Conservation (phyloP, 2,888 invertebrate species). For the Scrobipalpa costella region DNA sequence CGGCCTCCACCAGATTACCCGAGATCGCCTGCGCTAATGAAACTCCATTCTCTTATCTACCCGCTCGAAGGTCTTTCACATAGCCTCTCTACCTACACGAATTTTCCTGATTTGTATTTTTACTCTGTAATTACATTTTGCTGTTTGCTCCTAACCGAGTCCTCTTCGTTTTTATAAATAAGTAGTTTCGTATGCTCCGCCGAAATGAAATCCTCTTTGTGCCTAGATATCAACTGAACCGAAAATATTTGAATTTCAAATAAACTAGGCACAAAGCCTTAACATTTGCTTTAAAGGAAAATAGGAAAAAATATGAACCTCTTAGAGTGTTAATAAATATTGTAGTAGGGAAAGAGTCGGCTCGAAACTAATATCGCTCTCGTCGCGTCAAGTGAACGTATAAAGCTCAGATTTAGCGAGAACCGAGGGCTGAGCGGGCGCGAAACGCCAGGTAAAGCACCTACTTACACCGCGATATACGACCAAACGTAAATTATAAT, state of each 20-base stretch:
- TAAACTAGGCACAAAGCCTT: conserved; percentile 20
- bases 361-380: conserved; percentile 80
- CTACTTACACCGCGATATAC: conserved; percentile 80
- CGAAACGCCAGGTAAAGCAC: conserved; percentile 79
- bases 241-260: not conserved
- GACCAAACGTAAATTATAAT: conserved; percentile 81
- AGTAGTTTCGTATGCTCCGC: not conserved
- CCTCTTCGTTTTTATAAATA: not conserved
- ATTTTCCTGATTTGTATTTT: not conserved
- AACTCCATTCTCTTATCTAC: conserved; percentile 54
- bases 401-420: conserved; percentile 80
- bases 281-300: conserved; percentile 15
- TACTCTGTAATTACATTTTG: not conserved
- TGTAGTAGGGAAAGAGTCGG: conserved; percentile 74
- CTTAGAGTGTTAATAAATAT: conserved; percentile 76
- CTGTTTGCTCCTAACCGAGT: too few relatives aligned
- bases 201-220: not conserved
- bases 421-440: conserved; percentile 76
- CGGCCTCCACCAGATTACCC: conserved; percentile 68
- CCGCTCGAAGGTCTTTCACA: conserved; percentile 27
- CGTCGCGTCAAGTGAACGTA: conserved; percentile 81
- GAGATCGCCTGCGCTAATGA: conserved; percentile 66
- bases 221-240: not conserved
- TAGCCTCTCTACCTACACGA: not conserved
- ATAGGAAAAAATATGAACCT: conserved; percentile 46